Conservation (phyloP, 2,113 vertebrate genomes). For the Ranitomeya variabilis region DNA sequence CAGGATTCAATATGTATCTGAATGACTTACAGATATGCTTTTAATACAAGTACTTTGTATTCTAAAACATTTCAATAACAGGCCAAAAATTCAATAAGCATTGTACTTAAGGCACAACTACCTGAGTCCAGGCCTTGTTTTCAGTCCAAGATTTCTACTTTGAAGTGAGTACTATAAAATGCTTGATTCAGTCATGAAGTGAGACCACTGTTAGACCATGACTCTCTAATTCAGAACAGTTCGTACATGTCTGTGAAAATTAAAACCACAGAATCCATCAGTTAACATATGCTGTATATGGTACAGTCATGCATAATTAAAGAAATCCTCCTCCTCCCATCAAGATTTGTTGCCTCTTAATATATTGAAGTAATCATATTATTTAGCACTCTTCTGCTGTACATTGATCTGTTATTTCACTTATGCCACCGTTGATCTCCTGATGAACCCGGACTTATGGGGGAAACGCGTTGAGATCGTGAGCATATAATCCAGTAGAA, state of each 20-base stretch:
- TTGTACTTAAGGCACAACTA: not conserved
- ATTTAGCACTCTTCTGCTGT: no score
- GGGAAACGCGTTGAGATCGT: no score
- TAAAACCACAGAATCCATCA: no score
- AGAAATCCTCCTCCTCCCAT: no score
- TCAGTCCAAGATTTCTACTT: not conserved
- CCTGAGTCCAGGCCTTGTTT: not conserved
- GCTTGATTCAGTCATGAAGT: not conserved
- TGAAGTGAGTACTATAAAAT: not conserved
- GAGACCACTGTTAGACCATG: not conserved
- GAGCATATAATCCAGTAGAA: no score
- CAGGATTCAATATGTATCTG: rapidly evolving
- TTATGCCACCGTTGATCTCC: no score
- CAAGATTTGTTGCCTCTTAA: no score
- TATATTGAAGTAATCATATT: no score
- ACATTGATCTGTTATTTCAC: no score
- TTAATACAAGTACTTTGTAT: constrained; percentile 53
- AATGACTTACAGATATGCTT: constrained; percentile 48
- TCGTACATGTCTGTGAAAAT: not conserved
- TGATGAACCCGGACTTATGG: no score
- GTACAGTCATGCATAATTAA: no score
- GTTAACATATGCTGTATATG: no score
- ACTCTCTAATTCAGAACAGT: not conserved
- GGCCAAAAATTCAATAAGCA: not conserved
- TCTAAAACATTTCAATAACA: not conserved